Evolutionary conservation across 2,113 vertebrate genomes (phyloP), one percentile per base, ranked within the genome.

Genomic region (Mustela nigripes): DNA sequence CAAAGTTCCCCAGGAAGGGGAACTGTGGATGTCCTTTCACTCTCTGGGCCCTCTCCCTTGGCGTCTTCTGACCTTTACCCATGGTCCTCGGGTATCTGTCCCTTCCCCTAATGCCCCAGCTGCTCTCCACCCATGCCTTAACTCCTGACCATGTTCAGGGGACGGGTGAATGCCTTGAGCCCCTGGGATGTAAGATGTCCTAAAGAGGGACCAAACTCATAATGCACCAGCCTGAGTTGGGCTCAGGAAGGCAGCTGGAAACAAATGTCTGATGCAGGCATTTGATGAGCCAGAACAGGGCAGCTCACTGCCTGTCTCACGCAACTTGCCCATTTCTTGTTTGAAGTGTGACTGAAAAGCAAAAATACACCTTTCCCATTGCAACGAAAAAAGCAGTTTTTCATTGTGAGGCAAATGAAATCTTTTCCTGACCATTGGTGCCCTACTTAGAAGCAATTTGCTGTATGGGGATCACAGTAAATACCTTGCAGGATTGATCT

Each of bases 401-500:
- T 94, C 58, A 31, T 4, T 36, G 48, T 1, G 31, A 88, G 74
- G 71, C 92, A 79, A 71, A 95, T 67, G 60, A 80, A 96, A 73
- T 80, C 56, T 15, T n/a, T 48, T 87, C 74, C 90, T 42, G 69
- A 39, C 56, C 0, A 0, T 39, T 1, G 67, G 76, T 0, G 48
- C 22, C 33, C 85, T 33, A 56, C 94, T 88, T 60, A 91, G 94
- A 86, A 83, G 84, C 89, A 58, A n/a, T 94, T 80, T 80, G 36
- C 95, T 88, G 69, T 76, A 62, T 48, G 94, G 69, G 79, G 79
- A 73, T 63, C 58, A 10, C 12, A 22, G 53, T 1, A 16, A n/a
- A 84, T 45, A 39, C 56, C 31, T 58, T 16, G 36, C 56, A 82
- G 87, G 83, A 95, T 78, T 81, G 97, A 91, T 95, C 7, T 97